Percentiles rank a stretch among this genome's conserved stretches.
phyloP scores from a whole-genome alignment of 2,888 invertebrate genomes.

The Drosophila setosimentum region DNA sequence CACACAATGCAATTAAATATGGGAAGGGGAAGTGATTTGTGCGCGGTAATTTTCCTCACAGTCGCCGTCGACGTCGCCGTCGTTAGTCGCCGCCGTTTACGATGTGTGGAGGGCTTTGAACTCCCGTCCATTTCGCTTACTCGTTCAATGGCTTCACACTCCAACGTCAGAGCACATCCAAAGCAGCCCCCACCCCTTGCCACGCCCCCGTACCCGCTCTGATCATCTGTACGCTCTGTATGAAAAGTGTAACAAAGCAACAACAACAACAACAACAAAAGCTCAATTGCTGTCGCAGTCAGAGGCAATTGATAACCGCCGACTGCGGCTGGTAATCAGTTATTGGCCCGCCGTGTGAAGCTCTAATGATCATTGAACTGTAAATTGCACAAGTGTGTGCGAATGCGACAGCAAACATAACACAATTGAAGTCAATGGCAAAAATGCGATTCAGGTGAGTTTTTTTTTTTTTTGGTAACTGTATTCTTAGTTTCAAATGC shows the following conservation, averaged over 20 bases:
- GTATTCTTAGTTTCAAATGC: neutral
- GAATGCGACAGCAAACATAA: conserved; percentile 2
- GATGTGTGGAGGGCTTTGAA: conserved; percentile 60
- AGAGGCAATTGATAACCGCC: conserved; percentile 46
- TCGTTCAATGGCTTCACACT: conserved; percentile 38
- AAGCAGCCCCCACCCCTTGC: neutral
- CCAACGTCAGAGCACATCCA: conserved; percentile 9
- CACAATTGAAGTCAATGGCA: conserved; percentile 5
- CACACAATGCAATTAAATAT: conserved; percentile 28
- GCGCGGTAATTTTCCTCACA: conserved; percentile 27
- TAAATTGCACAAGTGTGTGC: conserved; percentile 57
- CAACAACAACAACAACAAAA: conserved; percentile 23
- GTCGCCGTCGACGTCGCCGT: conserved; percentile 14
- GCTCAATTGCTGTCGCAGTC: neutral
- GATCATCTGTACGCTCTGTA: neutral
- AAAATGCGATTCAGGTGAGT: conserved; percentile 9
- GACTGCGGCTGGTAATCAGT: conserved; percentile 55
- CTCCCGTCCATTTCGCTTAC: conserved; percentile 40
- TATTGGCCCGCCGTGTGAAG: conserved; percentile 53
- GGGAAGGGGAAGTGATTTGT: conserved; percentile 58
- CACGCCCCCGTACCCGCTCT: neutral
- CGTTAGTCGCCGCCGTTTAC: conserved; percentile 13
- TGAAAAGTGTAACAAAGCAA: conserved; percentile 47
- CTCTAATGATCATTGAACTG: conserved; percentile 74
- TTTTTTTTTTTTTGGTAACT: conserved; percentile 2